Conservation (phyloP, 1,140 invertebrate genomes). For the Cotesia chilonis region DNA sequence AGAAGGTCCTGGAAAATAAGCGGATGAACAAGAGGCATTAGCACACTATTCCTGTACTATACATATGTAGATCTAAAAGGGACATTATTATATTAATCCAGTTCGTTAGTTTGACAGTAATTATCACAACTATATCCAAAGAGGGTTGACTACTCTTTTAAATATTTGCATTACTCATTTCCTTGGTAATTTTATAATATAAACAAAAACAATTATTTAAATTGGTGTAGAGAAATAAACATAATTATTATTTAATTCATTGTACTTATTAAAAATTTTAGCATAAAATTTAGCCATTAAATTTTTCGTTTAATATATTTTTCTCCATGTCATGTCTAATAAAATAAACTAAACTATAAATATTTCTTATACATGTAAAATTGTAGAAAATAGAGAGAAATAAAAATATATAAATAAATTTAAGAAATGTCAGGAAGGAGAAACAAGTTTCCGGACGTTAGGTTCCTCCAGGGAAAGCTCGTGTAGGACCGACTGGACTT, state of each 20-base stretch:
- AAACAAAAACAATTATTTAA: too few relatives aligned
- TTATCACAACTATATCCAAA: conserved; percentile 40
- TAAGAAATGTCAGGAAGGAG: background rate
- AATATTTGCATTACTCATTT: background rate
- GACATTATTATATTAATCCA: conserved; percentile 50
- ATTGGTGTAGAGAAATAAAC: too few relatives aligned
- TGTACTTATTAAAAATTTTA: too few relatives aligned
- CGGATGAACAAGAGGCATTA: conserved; percentile 21
- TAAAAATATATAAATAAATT: conserved; percentile 13
- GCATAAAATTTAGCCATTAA: too few relatives aligned
- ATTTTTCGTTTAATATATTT: too few relatives aligned
- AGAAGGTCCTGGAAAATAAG: conserved; percentile 25
- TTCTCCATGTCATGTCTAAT: too few relatives aligned
- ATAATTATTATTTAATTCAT: too few relatives aligned
- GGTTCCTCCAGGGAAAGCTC: conserved; percentile 14
- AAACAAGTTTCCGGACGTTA: conserved; percentile 31
- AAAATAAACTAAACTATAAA: too few relatives aligned
- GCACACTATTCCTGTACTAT: background rate
- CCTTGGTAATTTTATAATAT: too few relatives aligned
- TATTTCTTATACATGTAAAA: too few relatives aligned
- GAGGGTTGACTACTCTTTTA: conserved; percentile 13
- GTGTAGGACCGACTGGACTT: background rate
- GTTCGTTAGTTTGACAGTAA: conserved; percentile 50
- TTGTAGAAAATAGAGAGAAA: too few relatives aligned
- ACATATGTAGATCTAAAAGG: conserved; percentile 36